Conservation (phyloP, 2,113 vertebrate species). For the Pomatorhinus ruficollis region DNA sequence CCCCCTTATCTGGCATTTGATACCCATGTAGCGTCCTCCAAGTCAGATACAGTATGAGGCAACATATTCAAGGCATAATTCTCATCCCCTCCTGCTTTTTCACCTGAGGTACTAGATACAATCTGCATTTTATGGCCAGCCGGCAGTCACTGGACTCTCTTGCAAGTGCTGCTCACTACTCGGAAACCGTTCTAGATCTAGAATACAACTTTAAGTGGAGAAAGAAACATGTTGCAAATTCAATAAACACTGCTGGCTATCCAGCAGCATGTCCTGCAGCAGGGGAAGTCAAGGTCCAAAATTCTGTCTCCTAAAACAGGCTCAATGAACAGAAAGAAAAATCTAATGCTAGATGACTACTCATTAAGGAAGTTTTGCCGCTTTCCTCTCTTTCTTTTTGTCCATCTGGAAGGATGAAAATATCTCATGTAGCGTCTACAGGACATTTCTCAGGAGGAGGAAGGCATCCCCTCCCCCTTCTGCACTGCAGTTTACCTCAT, state of each 20-base stretch:
- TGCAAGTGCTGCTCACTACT: background rate
- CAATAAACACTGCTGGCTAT: background rate
- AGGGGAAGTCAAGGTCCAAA: background rate
- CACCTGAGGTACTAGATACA: background rate
- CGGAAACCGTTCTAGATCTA: background rate
- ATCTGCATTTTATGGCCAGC: background rate
- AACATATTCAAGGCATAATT: background rate
- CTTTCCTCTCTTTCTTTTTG: background rate
- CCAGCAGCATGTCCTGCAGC: background rate
- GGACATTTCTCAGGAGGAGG: background rate
- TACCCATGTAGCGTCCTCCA: fast-evolving
- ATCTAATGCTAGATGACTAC: background rate
- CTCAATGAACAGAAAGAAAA: background rate
- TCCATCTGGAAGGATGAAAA: background rate
- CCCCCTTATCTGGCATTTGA: fast-evolving
- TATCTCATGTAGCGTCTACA: background rate
- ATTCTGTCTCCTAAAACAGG: background rate
- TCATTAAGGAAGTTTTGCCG: background rate
- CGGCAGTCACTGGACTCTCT: fast-evolving
- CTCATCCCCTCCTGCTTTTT: background rate
- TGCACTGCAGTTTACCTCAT: background rate
- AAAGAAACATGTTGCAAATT: background rate
- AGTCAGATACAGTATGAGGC: background rate
- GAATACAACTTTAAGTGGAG: background rate
- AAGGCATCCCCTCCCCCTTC: background rate